A percentile compares a stretch with the other conserved stretches of the same genome.
These are phyloP conservation scores for Girardia tigrina DNA, from an alignment of 2,888 invertebrate genomes.

Conservation along the genomic window DNA sequence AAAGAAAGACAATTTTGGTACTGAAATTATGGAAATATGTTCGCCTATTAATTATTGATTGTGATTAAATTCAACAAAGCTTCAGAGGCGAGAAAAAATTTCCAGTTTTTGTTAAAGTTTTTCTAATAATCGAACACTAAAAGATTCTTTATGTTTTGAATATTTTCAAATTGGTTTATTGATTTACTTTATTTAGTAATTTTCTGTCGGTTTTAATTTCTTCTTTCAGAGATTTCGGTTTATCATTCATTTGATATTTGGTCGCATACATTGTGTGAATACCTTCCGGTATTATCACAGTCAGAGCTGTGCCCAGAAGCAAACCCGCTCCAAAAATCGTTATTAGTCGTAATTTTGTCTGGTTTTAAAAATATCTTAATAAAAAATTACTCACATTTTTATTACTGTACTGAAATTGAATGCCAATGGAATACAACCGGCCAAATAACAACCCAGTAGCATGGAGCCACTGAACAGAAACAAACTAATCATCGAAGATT, in stretches of 20 bases:
- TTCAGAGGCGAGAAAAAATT: too few relatives aligned
- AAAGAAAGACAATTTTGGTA: too few relatives aligned
- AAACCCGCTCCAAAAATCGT: constrained; percentile 91
- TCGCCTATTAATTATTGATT: too few relatives aligned
- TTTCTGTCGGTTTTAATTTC: not conserved
- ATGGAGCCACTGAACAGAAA: constrained; percentile 62
- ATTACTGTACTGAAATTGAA: constrained; percentile 59
- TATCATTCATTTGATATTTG: not conserved
- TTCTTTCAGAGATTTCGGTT: not conserved
- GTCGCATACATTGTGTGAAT: constrained; percentile 56
- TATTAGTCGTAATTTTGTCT: constrained; percentile 82
- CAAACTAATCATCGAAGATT: constrained; percentile 63
- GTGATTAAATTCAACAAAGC: too few relatives aligned
- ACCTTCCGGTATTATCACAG: constrained; percentile 95
- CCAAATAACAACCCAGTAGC: constrained; percentile 83
- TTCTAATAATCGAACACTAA: too few relatives aligned
- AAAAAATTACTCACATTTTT: too few relatives aligned
- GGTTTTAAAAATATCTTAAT: constrained; percentile 37
- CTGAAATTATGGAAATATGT: too few relatives aligned
- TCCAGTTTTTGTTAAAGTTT: too few relatives aligned
- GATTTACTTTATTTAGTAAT: not conserved
- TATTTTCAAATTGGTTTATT: not conserved
- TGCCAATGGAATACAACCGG: constrained; percentile 83
- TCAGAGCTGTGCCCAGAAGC: constrained; percentile 84
- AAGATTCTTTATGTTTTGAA: too few relatives aligned